These are phyloP conservation scores for Entomyzon cyanotis DNA, from an alignment of 2,113 vertebrate genomes.

Conservation along the genomic window DNA sequence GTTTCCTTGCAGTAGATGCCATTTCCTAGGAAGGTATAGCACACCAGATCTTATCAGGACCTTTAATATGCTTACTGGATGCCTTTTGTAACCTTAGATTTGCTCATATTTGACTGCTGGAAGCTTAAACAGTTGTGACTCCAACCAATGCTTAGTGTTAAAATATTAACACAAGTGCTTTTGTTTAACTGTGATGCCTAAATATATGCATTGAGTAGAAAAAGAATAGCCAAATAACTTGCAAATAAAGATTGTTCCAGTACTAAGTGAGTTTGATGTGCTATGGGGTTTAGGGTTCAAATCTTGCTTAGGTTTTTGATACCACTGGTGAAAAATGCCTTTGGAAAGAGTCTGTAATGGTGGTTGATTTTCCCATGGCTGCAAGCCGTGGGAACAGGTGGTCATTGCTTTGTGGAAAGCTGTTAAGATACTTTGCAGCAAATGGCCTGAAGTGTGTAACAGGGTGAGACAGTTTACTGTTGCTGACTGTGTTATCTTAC, in stretches of 20 bases:
- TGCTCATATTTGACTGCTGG: not conserved
- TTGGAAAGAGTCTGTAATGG: not conserved
- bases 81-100: not conserved
- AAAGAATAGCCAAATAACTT: not conserved
- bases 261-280: not conserved
- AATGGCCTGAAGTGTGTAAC: not conserved
- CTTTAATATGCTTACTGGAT: not conserved
- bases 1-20: not conserved
- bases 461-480: not conserved
- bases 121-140: not conserved
- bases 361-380: not conserved
- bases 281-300: not conserved
- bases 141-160: not conserved
- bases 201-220: not conserved
- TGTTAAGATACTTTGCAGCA: not conserved
- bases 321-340: not conserved
- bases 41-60: not conserved
- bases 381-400: conserved; percentile 45
- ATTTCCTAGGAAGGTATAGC: not conserved
- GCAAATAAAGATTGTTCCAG: not conserved
- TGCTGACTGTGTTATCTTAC: conserved; percentile 29
- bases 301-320: not conserved
- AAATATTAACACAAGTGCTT: not conserved
- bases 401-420: not conserved
- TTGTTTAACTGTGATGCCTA: not conserved